These are phyloP conservation scores for Amblyraja radiata DNA, from an alignment of 2,797 vertebrate species.

Conservation along the genomic window DNA sequence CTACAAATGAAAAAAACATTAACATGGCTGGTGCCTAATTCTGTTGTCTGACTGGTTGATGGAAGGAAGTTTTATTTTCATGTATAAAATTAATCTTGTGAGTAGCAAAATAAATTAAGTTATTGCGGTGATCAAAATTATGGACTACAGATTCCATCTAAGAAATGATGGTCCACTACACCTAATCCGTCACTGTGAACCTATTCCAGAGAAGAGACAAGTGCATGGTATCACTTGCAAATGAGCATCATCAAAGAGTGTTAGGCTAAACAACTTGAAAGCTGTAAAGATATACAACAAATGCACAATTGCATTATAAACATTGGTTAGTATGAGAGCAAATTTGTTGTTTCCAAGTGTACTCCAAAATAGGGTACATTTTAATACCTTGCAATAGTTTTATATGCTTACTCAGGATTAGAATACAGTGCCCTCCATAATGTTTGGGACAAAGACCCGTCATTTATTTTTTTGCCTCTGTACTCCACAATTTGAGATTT, in stretches of 20 bases:
- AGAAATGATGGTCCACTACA: background rate
- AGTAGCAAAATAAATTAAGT: background rate
- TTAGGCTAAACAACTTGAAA: background rate
- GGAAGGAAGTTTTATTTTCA: background rate
- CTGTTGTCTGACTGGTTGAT: background rate
- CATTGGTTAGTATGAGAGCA: no score
- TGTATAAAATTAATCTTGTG: background rate
- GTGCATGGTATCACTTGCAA: background rate
- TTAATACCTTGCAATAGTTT: background rate
- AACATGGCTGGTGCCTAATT: background rate
- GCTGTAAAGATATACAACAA: background rate
- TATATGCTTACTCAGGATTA: background rate
- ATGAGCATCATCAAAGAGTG: background rate
- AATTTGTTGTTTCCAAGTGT: background rate
- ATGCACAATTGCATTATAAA: background rate
- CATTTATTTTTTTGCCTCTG: no score
- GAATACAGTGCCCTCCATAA: background rate
- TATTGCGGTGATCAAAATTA: background rate
- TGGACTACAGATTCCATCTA: background rate
- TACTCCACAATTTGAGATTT: no score
- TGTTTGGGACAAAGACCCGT: no score
- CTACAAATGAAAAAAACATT: background rate
- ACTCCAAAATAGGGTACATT: background rate
- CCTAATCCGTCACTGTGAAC: background rate
- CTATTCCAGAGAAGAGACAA: background rate